phyloP scores from a whole-genome alignment of 2,797 vertebrate species.

The Hapalemur alaotrensis region DNA sequence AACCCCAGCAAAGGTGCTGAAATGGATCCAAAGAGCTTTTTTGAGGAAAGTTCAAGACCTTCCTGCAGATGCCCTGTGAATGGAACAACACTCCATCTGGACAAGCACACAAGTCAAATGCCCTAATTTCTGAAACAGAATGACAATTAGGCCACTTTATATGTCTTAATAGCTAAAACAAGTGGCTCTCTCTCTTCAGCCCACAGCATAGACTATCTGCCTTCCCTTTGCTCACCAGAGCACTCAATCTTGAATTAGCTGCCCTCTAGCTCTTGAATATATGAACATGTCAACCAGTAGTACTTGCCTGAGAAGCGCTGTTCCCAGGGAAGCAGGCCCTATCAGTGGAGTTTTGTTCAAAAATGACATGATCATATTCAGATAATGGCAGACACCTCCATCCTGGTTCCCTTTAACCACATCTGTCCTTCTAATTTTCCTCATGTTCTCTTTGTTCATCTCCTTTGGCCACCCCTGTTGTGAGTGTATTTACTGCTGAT shows the following conservation, averaged over 20 bases:
- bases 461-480: neutral
- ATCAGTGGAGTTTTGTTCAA: slow-evolving; percentile 1
- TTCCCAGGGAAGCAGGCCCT: neutral
- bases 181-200: neutral
- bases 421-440: neutral
- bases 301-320: slow-evolving; percentile 25
- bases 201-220: neutral
- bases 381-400: neutral
- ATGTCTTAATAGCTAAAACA: slow-evolving; percentile 33
- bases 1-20: neutral
- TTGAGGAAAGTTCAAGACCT: neutral
- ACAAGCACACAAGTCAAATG: neutral
- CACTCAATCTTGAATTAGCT: slow-evolving; percentile 1
- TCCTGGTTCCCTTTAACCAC: neutral
- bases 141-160: neutral
- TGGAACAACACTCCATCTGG: neutral
- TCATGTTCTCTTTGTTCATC: neutral
- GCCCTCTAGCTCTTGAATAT: neutral
- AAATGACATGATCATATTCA: neutral
- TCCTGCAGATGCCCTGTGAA: neutral
- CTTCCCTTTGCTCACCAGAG: neutral
- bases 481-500: neutral
- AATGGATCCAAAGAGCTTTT: slow-evolving; percentile 8
- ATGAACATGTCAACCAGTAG: neutral
- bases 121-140: slow-evolving; percentile 52